These are phyloP conservation scores for Calameuta pallipes DNA, from an alignment of 2,888 invertebrate species.

Conservation along the genomic window DNA sequence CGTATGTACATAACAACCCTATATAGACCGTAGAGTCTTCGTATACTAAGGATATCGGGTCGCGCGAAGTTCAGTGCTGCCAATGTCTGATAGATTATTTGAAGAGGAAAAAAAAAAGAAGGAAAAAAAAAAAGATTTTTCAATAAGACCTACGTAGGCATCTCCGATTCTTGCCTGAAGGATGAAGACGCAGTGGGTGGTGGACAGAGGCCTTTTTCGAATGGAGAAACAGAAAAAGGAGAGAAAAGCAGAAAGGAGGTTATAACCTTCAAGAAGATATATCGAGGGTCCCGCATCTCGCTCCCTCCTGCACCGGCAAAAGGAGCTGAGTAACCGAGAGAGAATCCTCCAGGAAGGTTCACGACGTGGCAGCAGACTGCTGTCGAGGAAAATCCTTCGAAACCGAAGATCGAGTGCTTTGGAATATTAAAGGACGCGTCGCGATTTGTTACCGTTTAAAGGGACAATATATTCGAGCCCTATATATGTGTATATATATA, in stretches of 20 bases:
- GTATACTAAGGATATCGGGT: too few relatives aligned
- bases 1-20: too few relatives aligned
- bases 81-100: too few relatives aligned
- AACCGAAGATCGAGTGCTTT: conserved; percentile 6
- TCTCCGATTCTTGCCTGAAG: too few relatives aligned
- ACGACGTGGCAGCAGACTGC: background rate
- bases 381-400: background rate
- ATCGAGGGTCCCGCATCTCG: background rate
- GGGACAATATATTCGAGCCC: background rate
- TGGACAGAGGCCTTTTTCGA: too few relatives aligned
- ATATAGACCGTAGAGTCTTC: too few relatives aligned
- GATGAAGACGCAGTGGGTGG: too few relatives aligned
- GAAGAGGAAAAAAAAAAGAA: too few relatives aligned
- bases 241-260: background rate
- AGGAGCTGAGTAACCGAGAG: background rate
- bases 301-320: background rate
- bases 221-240: background rate
- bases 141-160: too few relatives aligned
- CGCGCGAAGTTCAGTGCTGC: too few relatives aligned
- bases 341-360: background rate
- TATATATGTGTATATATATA: too few relatives aligned
- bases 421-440: conserved; percentile 1
- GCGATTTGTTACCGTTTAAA: conserved; percentile 6
- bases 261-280: conserved; percentile 1
- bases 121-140: too few relatives aligned